phyloP scores from a whole-genome alignment of 2,113 vertebrate species.

The Lycaon pictus region DNA sequence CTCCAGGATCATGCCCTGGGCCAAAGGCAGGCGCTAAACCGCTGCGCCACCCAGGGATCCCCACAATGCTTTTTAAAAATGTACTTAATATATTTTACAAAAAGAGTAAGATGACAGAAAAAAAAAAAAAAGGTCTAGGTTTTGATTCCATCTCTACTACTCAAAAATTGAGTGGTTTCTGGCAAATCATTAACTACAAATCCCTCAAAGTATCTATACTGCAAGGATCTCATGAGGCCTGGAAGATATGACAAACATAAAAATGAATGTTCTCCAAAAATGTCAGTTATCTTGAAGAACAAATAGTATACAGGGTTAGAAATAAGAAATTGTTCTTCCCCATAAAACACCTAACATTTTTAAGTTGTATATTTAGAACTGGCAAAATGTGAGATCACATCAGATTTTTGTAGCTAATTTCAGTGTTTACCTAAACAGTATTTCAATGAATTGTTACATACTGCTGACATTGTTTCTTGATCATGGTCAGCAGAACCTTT shows the following conservation, averaged over 20 bases:
- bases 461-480: constrained; percentile 10
- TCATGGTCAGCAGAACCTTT: not conserved
- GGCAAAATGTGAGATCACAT: constrained; percentile 9
- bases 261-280: not conserved
- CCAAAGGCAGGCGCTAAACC: no score
- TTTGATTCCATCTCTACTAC: not conserved
- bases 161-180: constrained; percentile 19
- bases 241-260: not conserved
- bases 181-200: not conserved
- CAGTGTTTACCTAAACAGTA: not conserved
- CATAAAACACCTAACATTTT: not conserved
- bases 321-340: constrained; percentile 7
- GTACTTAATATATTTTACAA: not conserved
- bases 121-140: not conserved
- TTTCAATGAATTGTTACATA: not conserved
- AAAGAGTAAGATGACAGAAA: not conserved
- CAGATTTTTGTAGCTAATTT: constrained; percentile 2
- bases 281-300: not conserved
- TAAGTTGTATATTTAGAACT: not conserved
- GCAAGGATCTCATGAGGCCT: not conserved
- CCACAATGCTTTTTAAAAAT: not conserved
- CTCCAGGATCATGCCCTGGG: no score
- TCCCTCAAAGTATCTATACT: not conserved
- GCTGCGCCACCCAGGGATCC: no score
- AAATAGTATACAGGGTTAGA: not conserved